Conservation (phyloP, 2,888 invertebrate species). For the Cataglyphis albicans region DNA sequence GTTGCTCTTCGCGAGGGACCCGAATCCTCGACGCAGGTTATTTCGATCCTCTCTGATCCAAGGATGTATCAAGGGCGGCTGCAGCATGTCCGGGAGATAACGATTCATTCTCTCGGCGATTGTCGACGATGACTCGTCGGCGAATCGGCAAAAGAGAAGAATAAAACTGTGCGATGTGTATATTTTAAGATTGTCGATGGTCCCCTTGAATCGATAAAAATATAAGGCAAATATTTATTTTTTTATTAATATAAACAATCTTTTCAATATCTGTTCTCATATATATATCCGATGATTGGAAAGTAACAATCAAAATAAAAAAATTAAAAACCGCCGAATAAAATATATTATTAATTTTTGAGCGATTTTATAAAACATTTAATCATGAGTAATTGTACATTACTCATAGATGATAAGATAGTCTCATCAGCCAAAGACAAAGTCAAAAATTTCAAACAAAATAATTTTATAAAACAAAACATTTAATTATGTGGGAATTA, state of each 20-base stretch:
- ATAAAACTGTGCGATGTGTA: not conserved
- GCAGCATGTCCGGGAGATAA: constrained; percentile 10
- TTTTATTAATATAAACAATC: not conserved
- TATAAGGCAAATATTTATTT: not conserved
- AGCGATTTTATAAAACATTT: not conserved
- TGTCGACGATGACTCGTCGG: constrained; percentile 29
- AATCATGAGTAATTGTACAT: not conserved
- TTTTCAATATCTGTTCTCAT: not conserved
- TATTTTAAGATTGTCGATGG: constrained; percentile 27
- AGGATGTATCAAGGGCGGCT: constrained; percentile 36
- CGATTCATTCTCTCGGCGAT: constrained; percentile 24
- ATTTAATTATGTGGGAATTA: not conserved
- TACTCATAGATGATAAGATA: not conserved
- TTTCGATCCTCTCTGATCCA: constrained; percentile 30
- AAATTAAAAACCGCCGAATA: not conserved
- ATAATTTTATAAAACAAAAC: not conserved
- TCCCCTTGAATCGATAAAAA: constrained; percentile 5
- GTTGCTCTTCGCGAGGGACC: constrained; percentile 43
- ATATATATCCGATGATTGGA: not conserved
- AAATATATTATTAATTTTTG: not conserved
- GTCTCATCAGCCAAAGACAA: not conserved
- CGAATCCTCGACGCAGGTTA: constrained; percentile 18
- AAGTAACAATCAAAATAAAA: not conserved
- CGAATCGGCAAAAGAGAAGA: constrained; percentile 25
- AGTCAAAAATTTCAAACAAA: not conserved